A percentile compares a stretch with the other conserved stretches of the same genome.
Conservation (phyloP, 2,113 vertebrate genomes). For the Percina caprodes region DNA sequence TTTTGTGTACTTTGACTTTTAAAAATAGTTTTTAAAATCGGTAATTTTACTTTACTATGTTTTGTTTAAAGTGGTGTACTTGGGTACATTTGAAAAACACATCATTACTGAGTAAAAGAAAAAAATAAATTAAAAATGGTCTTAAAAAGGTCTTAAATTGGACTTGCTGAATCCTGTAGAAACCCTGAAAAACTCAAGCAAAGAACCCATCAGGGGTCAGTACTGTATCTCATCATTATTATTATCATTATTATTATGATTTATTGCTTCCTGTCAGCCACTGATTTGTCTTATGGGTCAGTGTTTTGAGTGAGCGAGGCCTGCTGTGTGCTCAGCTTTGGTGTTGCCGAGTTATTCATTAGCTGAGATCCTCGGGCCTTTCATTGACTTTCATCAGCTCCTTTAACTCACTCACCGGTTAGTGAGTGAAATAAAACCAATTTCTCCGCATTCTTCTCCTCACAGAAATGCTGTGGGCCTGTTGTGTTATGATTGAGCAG, state of each 20-base stretch:
- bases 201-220: not conserved
- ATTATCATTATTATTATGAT: not conserved
- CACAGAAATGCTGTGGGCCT: slow-evolving; percentile 39
- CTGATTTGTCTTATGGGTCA: not conserved
- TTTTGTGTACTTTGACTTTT: no score
- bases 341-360: not conserved
- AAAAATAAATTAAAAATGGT: no score
- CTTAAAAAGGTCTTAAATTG: no score
- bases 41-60: no score
- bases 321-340: not conserved
- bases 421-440: slow-evolving; percentile 17
- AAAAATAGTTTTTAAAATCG: no score
- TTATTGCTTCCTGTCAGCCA: no score
- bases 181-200: not conserved
- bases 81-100: no score
- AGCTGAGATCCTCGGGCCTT: slow-evolving; percentile 31
- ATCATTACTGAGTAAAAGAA: no score
- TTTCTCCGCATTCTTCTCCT: slow-evolving; percentile 30
- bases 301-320: not conserved
- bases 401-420: not conserved
- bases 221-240: not conserved
- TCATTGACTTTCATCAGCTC: slow-evolving; percentile 19
- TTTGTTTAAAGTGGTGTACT: no score
- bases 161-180: no score
- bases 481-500: slow-evolving; percentile 54